Percentiles rank a stretch among this genome's conserved stretches.
Evolutionary conservation across 2,113 vertebrate genomes (phyloP).

Genomic region (Corythornis cristatus): DNA sequence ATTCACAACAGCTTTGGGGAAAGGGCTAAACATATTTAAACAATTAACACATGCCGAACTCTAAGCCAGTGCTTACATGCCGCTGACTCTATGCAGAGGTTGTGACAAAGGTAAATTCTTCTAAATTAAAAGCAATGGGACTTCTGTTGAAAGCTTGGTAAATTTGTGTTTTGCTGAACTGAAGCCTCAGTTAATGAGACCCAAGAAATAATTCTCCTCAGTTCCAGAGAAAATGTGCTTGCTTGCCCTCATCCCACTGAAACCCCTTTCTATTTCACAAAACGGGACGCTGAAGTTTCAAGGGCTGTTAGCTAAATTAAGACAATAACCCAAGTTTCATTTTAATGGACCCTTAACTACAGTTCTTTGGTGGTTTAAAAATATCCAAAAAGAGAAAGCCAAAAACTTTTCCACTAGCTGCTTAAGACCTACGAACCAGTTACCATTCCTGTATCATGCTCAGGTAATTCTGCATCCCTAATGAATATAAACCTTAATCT

Average conservation of each 20-base stretch:
- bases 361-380: background rate
- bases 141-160: constrained; percentile 11
- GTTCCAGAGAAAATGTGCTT: background rate
- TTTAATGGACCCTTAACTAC: background rate
- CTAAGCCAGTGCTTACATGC: constrained; percentile 20
- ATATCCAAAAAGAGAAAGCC: background rate
- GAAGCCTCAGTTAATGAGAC: constrained; percentile 29
- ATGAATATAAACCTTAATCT: background rate
- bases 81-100: constrained; percentile 34
- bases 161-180: constrained; percentile 5
- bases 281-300: background rate
- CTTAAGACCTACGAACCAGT: background rate
- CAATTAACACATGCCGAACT: constrained; percentile 58
- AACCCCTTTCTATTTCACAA: background rate
- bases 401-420: background rate
- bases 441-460: background rate
- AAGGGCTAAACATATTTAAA: constrained; percentile 57
- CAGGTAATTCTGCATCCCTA: background rate
- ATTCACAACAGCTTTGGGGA: constrained; percentile 59
- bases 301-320: background rate
- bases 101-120: constrained; percentile 62
- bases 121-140: constrained; percentile 47
- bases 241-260: background rate
- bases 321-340: background rate
- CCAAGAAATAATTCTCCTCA: constrained; percentile 17